Evolutionary conservation across 2,888 invertebrate genomes (phyloP).

Genomic region (Heliconius cydno): DNA sequence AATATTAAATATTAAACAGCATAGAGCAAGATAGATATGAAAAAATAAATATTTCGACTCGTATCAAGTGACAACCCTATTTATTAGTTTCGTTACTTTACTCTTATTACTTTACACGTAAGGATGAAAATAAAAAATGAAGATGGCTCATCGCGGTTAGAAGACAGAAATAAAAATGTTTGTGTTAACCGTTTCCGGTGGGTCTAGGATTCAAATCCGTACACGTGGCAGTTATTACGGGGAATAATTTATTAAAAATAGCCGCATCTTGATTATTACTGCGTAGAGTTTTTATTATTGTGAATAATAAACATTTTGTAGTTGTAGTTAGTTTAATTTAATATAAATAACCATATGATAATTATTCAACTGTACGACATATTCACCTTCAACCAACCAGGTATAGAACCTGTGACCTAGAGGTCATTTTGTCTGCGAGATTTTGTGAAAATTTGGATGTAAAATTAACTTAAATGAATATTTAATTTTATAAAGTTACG

Average conservation of each 20-base stretch:
- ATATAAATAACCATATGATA: neutral
- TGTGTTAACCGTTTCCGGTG: constrained; percentile 79
- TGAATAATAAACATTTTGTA: constrained; percentile 10
- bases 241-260: constrained; percentile 80
- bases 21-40: too few species aligned
- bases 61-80: constrained; percentile 8
- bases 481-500: too few species aligned
- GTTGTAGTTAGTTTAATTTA: constrained; percentile 14
- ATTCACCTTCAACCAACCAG: neutral
- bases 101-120: constrained; percentile 27
- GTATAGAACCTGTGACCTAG: neutral
- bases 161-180: constrained; percentile 83
- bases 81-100: neutral
- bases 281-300: constrained; percentile 20
- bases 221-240: constrained; percentile 77
- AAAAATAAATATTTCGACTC: neutral
- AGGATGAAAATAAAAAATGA: constrained; percentile 32
- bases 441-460: neutral
- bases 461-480: too few species aligned
- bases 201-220: constrained; percentile 70
- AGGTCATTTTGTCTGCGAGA: neutral
- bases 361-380: constrained; percentile 4
- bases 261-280: constrained; percentile 74
- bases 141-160: constrained; percentile 59
- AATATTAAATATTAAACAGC: too few species aligned